These are phyloP conservation scores for Sclerodermus sp. DNA, from an alignment of 2,888 invertebrate species.

Conservation along the genomic window DNA sequence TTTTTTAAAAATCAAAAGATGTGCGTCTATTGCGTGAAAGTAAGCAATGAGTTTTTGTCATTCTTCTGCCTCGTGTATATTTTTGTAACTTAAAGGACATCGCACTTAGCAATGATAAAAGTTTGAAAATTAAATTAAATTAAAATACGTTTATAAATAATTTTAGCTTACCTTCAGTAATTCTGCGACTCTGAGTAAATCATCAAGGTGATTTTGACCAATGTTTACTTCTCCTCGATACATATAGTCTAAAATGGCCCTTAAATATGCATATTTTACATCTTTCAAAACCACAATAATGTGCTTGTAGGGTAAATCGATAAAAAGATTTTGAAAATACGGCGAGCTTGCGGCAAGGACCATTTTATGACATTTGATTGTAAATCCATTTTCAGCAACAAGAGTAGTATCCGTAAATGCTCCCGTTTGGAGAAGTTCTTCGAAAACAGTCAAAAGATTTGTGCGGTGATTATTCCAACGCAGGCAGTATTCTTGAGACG, in stretches of 20 bases:
- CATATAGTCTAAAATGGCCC: conserved; percentile 89
- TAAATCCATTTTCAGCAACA: conserved; percentile 64
- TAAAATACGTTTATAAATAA: too few relatives aligned
- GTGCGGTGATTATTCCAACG: conserved; percentile 72
- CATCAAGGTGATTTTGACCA: conserved; percentile 73
- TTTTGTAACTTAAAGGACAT: too few relatives aligned
- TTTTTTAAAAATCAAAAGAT: too few relatives aligned
- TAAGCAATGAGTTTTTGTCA: conserved; percentile 25
- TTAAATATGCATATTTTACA: conserved; percentile 81
- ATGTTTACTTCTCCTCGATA: conserved; percentile 91
- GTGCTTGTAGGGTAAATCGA: conserved; percentile 64
- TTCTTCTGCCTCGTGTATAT: too few relatives aligned
- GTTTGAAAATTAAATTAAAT: too few relatives aligned
- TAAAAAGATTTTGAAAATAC: conserved; percentile 65
- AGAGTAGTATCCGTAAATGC: conserved; percentile 70
- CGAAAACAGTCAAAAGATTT: conserved; percentile 66
- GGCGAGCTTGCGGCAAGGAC: conserved; percentile 67
- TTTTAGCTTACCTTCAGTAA: conserved; percentile 61
- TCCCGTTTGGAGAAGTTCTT: conserved; percentile 65
- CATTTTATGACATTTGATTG: conserved; percentile 69
- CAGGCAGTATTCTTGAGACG: conserved; percentile 54
- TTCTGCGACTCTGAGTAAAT: conserved; percentile 65
- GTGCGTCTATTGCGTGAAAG: too few relatives aligned
- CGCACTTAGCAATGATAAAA: too few relatives aligned
- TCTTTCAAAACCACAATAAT: conserved; percentile 68